Percentiles rank a stretch among this genome's conserved stretches.
These are phyloP conservation scores for Tenthredo livida DNA, from an alignment of 2,888 invertebrate genomes.

Conservation along the genomic window DNA sequence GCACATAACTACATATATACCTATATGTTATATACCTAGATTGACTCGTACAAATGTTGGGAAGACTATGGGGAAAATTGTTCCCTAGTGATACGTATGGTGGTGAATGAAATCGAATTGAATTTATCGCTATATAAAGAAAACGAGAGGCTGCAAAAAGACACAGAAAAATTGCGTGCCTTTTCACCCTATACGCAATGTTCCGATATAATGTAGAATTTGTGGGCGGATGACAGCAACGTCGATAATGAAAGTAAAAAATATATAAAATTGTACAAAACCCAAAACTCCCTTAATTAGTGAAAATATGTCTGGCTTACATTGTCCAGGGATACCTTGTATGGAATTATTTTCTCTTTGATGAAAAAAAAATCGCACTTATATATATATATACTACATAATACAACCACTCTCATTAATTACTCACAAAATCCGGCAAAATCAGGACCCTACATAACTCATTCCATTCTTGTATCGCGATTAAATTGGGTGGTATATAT, in stretches of 20 bases:
- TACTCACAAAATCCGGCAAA: neutral
- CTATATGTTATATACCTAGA: neutral
- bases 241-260: neutral
- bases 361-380: neutral
- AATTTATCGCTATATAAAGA: neutral
- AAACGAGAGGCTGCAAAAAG: neutral
- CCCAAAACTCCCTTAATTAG: neutral
- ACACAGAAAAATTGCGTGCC: neutral
- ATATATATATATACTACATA: neutral
- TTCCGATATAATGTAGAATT: neutral
- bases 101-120: neutral
- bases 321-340: neutral
- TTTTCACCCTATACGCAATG: neutral
- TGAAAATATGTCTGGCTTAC: neutral
- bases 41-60: neutral
- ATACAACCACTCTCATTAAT: neutral
- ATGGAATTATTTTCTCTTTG: neutral
- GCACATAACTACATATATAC: neutral
- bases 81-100: neutral
- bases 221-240: no score
- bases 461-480: no score
- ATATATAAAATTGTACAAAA: neutral
- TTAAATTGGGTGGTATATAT: no score
- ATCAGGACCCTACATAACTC: no score
- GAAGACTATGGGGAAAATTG: neutral